Conservation (phyloP, 2,113 vertebrate genomes). For the Callospermophilus lateralis region DNA sequence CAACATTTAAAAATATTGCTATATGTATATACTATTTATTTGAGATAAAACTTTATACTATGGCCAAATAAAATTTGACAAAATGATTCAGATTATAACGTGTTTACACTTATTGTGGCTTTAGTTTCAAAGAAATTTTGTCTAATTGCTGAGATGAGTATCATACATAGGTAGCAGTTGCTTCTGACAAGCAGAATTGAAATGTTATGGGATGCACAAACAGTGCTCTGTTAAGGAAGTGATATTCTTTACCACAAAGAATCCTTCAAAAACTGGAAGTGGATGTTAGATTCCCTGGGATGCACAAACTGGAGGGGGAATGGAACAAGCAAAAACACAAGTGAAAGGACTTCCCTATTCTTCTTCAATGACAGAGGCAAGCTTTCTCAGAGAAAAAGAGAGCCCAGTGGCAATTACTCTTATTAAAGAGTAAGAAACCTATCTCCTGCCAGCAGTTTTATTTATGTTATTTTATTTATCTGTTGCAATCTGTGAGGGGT, state of each 20-base stretch:
- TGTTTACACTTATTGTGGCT: neutral
- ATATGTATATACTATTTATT: neutral
- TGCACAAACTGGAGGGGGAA: slow-evolving; percentile 54
- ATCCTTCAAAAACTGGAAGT: slow-evolving; percentile 95
- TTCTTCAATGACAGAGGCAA: slow-evolving; percentile 55
- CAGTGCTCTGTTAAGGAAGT: slow-evolving; percentile 91
- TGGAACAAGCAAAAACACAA: slow-evolving; percentile 67
- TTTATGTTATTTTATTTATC: neutral
- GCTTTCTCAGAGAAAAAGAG: slow-evolving; percentile 27
- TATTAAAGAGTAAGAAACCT: too few relatives aligned
- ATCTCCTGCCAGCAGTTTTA: neutral
- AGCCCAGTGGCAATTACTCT: slow-evolving; percentile 70
- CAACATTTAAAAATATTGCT: neutral
- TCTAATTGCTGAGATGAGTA: too few relatives aligned
- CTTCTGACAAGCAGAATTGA: slow-evolving; percentile 92
- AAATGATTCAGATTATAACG: neutral
- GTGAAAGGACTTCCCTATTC: slow-evolving; percentile 75
- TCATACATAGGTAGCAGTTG: neutral
- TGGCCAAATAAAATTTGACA: neutral
- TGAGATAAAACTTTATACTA: neutral
- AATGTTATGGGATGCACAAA: slow-evolving; percentile 92
- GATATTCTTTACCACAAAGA: slow-evolving; percentile 87
- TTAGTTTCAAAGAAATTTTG: neutral
- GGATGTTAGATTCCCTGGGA: slow-evolving; percentile 87
- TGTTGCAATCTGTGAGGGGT: neutral